A percentile compares a stretch with the other conserved stretches of the same genome.
Conservation (phyloP, 2,888 invertebrate species). For the Ochlodes sylvanus region DNA sequence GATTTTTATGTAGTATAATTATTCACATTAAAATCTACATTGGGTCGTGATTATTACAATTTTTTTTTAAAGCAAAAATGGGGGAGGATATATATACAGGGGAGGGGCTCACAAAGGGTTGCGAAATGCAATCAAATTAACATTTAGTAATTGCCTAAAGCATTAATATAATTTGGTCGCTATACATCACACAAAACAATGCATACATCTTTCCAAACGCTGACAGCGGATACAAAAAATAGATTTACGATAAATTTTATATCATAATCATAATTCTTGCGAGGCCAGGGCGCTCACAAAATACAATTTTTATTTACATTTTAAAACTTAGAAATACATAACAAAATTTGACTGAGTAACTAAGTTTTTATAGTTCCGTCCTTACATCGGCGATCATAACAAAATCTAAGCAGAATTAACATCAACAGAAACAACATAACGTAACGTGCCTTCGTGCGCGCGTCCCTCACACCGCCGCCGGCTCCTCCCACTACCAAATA, state of each 20-base stretch:
- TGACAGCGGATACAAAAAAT: conserved; percentile 11
- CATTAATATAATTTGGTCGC: conserved; percentile 19
- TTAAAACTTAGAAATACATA: conserved; percentile 83
- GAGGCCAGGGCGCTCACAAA: conserved; percentile 22
- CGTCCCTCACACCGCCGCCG: no score
- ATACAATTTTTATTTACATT: conserved; percentile 68
- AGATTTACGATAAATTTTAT: not conserved
- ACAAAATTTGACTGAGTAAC: conserved; percentile 78
- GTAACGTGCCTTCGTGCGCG: conserved; percentile 51
- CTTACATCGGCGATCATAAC: conserved; percentile 75
- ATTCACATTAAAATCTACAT: not conserved
- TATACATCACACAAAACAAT: conserved; percentile 29
- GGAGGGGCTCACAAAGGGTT: not conserved
- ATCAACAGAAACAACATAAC: conserved; percentile 75
- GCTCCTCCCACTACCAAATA: no score
- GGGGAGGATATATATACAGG: no score
- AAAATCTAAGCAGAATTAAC: conserved; percentile 77
- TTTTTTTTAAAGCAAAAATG: not conserved
- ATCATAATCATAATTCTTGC: conserved; percentile 6
- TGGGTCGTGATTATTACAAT: not conserved
- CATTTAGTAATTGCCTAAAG: conserved; percentile 25
- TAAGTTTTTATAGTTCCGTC: conserved; percentile 70
- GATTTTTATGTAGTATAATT: not conserved
- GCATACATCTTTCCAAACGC: conserved; percentile 23
- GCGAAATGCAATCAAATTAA: conserved; percentile 25